phyloP scores from a whole-genome alignment of 2,113 vertebrate genomes.

The Oryzias javanicus region DNA sequence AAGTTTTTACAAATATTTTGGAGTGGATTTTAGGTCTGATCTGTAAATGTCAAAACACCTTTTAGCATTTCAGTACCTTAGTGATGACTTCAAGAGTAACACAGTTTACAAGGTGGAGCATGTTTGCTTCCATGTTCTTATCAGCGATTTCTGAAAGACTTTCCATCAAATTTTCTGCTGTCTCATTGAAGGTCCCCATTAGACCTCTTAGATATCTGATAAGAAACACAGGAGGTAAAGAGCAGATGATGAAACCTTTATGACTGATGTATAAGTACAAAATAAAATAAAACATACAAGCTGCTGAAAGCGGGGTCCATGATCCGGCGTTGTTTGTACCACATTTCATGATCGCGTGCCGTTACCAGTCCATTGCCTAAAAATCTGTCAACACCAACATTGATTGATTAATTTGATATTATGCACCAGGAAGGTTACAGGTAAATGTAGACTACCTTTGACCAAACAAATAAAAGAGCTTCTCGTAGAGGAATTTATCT shows the following conservation, averaged over 20 bases:
- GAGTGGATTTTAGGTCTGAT: too few relatives aligned
- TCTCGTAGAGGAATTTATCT: slow-evolving; percentile 50
- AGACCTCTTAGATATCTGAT: slow-evolving; percentile 71
- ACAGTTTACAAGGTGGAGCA: slow-evolving; percentile 64
- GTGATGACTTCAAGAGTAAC: slow-evolving; percentile 72
- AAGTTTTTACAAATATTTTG: not conserved
- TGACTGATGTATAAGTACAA: not conserved
- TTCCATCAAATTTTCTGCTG: slow-evolving; percentile 66
- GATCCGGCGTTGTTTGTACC: slow-evolving; percentile 86
- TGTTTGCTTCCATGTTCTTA: slow-evolving; percentile 37
- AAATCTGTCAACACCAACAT: slow-evolving; percentile 70
- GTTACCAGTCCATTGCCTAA: slow-evolving; percentile 85
- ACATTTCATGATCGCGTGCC: slow-evolving; percentile 79
- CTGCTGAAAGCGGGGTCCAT: slow-evolving; percentile 90
- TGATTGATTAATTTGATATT: too few relatives aligned
- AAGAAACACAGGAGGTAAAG: not conserved
- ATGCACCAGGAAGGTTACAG: too few relatives aligned
- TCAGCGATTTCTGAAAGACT: slow-evolving; percentile 56
- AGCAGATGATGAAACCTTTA: too few relatives aligned
- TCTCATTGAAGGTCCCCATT: slow-evolving; percentile 69
- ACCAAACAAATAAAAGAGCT: slow-evolving; percentile 68
- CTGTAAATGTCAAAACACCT: too few relatives aligned
- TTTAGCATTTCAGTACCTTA: slow-evolving; percentile 48
- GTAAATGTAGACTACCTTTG: slow-evolving; percentile 42
- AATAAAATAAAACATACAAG: slow-evolving; percentile 70